Evolutionary conservation across 2,888 invertebrate genomes (phyloP).

Genomic region (Drosophila rubida): DNA sequence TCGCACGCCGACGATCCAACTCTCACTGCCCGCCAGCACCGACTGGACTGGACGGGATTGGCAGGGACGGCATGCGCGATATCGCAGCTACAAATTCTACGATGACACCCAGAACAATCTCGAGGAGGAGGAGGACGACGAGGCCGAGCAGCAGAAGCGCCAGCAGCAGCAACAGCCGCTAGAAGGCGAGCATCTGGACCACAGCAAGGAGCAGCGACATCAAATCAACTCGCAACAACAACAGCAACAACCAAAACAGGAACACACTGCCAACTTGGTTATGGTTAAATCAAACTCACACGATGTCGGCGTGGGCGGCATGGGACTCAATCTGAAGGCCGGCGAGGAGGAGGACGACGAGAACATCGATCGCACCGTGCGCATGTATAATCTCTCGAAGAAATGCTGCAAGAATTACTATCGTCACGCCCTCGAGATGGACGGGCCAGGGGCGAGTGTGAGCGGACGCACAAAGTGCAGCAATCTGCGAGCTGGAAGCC

Average conservation of each 20-base stretch:
- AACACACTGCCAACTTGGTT: conserved; percentile 43
- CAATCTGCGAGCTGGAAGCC: conserved; percentile 51
- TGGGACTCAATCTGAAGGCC: conserved; percentile 66
- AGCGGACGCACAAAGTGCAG: conserved; percentile 57
- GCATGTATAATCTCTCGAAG: conserved; percentile 83
- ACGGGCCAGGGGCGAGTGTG: conserved; percentile 49
- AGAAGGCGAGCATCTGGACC: conserved; percentile 24
- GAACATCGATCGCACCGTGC: conserved; percentile 82
- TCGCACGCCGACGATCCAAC: conserved; percentile 83
- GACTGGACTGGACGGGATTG: conserved; percentile 81
- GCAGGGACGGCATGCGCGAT: conserved; percentile 75
- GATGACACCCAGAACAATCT: conserved; percentile 81
- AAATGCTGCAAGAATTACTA: conserved; percentile 84
- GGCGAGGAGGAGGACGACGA: conserved; percentile 77
- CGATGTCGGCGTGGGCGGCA: conserved; percentile 65
- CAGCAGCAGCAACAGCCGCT: conserved; percentile 25
- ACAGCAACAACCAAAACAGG: conserved; percentile 31
- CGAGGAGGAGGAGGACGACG: conserved; percentile 60
- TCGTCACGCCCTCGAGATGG: conserved; percentile 71
- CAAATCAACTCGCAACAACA: conserved; percentile 22
- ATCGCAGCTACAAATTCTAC: conserved; percentile 78
- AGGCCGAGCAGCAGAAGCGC: conserved; percentile 25
- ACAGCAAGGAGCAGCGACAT: conserved; percentile 28
- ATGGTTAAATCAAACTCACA: conserved; percentile 69
- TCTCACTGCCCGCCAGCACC: conserved; percentile 83